Evolutionary conservation across 2,888 invertebrate genomes (phyloP).

Genomic region (Mellilla xanthometata): DNA sequence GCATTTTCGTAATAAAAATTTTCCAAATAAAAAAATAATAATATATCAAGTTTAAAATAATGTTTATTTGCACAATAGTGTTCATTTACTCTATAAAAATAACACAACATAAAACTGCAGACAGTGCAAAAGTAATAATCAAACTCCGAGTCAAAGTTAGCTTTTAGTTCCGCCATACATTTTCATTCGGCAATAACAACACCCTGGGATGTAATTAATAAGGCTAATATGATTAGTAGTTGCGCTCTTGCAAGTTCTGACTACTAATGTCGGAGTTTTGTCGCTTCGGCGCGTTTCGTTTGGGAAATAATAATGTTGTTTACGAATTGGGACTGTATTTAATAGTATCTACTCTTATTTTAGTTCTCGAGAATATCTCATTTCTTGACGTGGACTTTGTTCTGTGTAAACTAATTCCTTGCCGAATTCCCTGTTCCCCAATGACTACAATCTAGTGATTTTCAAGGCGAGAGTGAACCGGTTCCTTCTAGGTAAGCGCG

Average conservation of each 20-base stretch:
- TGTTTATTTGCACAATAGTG: no score
- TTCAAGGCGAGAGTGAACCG: no score
- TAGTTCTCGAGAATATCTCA: no score
- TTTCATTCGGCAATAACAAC: constrained; percentile 72
- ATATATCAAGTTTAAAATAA: no score
- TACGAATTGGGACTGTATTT: not conserved
- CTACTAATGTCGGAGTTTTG: constrained; percentile 17
- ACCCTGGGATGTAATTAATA: constrained; percentile 71
- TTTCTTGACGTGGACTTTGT: no score
- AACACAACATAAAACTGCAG: not conserved
- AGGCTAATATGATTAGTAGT: constrained; percentile 77
- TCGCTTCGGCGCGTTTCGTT: constrained; percentile 14
- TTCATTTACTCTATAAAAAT: not conserved
- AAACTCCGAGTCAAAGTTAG: constrained; percentile 8
- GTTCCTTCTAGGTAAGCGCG: no score
- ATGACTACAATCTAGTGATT: no score
- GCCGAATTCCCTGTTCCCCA: no score
- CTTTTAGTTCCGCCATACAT: constrained; percentile 59
- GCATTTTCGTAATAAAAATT: no score
- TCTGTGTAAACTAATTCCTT: no score
- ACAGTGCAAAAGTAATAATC: constrained; percentile 7
- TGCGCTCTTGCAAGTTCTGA: constrained; percentile 51
- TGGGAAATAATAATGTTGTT: constrained; percentile 7
- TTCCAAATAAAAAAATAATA: no score
- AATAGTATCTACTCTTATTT: no score